Evolutionary conservation across 2,888 invertebrate genomes (phyloP).

Genomic region (Aphodius granarius): DNA sequence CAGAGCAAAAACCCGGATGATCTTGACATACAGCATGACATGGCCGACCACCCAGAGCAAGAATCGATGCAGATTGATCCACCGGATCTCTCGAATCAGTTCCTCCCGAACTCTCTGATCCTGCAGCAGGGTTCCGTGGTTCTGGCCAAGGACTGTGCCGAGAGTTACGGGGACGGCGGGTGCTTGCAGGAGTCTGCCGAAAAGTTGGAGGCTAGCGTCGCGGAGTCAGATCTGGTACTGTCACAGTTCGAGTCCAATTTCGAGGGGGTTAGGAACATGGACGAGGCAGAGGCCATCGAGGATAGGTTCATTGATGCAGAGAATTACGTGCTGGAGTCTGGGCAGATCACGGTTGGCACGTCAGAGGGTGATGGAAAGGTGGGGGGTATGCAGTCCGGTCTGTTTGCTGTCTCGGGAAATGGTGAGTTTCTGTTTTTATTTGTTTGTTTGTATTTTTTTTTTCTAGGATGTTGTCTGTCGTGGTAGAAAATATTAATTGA

Average conservation of each 20-base stretch:
- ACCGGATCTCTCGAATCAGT: slow-evolving; percentile 11
- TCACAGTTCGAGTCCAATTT: slow-evolving; percentile 42
- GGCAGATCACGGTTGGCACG: slow-evolving; percentile 52
- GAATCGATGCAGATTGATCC: slow-evolving; percentile 12
- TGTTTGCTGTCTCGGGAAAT: slow-evolving; percentile 43
- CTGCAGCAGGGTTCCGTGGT: slow-evolving; percentile 49
- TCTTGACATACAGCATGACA: slow-evolving; percentile 39
- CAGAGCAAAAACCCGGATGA: slow-evolving; percentile 18
- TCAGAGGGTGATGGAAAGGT: slow-evolving; percentile 35
- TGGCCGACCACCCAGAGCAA: slow-evolving; percentile 20
- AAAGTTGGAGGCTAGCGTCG: slow-evolving; percentile 51
- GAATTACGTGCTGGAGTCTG: slow-evolving; percentile 73
- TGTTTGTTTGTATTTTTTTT: not conserved
- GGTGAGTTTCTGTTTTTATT: not conserved
- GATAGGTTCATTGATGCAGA: slow-evolving; percentile 78
- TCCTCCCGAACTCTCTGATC: slow-evolving; percentile 50
- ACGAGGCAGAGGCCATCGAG: slow-evolving; percentile 61
- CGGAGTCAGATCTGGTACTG: slow-evolving; percentile 53
- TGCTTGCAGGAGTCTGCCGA: slow-evolving; percentile 46
- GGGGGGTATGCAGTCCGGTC: slow-evolving; percentile 48
- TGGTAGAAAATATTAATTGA: not conserved
- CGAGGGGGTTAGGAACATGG: slow-evolving; percentile 43
- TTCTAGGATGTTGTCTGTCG: not conserved
- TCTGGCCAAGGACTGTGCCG: slow-evolving; percentile 53
- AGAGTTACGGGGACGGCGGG: slow-evolving; percentile 44